phyloP scores from a whole-genome alignment of 2,888 invertebrate species.

The Eumacrocentrus americanus region DNA sequence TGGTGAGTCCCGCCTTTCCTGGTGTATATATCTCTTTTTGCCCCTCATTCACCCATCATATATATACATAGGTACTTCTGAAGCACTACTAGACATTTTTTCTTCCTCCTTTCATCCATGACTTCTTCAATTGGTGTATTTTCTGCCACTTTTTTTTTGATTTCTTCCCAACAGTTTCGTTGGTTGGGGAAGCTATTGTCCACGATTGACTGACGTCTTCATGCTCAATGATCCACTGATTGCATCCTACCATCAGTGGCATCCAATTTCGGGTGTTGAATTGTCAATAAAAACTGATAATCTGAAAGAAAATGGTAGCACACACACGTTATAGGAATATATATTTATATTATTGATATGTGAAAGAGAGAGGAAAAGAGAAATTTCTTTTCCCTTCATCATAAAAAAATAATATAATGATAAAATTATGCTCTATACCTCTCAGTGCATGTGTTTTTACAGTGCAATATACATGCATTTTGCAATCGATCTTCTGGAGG shows the following conservation, averaged over 20 bases:
- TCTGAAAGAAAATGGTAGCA: no score
- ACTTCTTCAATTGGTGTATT: slow-evolving; percentile 11
- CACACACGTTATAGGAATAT: no score
- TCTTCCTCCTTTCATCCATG: not conserved
- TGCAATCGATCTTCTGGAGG: slow-evolving; percentile 26
- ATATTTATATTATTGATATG: no score
- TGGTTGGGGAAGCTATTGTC: no score
- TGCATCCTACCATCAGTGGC: not conserved
- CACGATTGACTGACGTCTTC: not conserved
- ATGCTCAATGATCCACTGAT: not conserved
- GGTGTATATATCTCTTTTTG: slow-evolving; percentile 21
- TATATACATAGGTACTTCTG: not conserved
- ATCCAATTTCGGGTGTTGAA: not conserved
- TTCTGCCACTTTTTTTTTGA: not conserved
- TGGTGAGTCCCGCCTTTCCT: slow-evolving; percentile 5
- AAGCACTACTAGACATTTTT: not conserved
- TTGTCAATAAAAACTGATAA: not conserved
- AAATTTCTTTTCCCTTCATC: no score
- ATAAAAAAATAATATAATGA: no score
- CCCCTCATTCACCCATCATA: not conserved
- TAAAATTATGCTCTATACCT: not conserved
- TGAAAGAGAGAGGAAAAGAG: no score
- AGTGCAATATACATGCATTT: slow-evolving; percentile 13
- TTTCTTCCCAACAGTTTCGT: no score
- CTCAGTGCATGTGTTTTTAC: not conserved